phyloP scores from a whole-genome alignment of 2,113 vertebrate species.

The Uria aalge region DNA sequence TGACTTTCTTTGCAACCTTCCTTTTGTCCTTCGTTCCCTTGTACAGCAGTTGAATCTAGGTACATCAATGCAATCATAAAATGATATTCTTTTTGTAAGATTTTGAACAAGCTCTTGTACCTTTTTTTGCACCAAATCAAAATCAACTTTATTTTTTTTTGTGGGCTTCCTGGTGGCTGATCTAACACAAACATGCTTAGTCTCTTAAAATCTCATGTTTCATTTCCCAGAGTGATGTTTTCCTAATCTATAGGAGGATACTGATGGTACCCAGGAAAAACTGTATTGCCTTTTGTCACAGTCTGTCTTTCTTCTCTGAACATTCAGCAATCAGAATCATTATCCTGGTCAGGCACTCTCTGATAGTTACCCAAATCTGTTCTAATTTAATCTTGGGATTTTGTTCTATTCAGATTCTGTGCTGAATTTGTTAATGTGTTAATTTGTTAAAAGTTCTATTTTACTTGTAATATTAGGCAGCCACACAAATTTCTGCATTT shows the following conservation, averaged over 20 bases:
- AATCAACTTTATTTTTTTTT: background rate
- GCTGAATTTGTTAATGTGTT: background rate
- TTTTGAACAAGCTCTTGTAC: background rate
- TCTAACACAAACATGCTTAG: background rate
- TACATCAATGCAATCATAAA: background rate
- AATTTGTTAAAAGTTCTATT: background rate
- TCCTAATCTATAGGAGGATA: background rate
- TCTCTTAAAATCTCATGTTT: background rate
- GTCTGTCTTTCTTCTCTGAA: background rate
- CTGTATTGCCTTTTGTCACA: background rate
- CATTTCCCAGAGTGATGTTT: background rate
- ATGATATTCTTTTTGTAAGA: background rate
- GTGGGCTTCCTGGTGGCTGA: background rate
- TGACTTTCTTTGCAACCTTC: background rate
- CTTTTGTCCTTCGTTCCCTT: background rate
- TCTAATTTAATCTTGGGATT: background rate
- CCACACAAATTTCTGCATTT: background rate
- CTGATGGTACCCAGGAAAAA: background rate
- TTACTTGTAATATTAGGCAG: background rate
- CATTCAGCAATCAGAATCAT: background rate
- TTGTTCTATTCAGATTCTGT: background rate
- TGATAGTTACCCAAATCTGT: background rate
- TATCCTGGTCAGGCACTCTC: background rate
- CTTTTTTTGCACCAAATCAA: background rate
- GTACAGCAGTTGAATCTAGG: background rate